A percentile compares a stretch with the other conserved stretches of the same genome.
These are phyloP conservation scores for Andrena minutula DNA, from an alignment of 2,888 invertebrate genomes.

Conservation along the genomic window DNA sequence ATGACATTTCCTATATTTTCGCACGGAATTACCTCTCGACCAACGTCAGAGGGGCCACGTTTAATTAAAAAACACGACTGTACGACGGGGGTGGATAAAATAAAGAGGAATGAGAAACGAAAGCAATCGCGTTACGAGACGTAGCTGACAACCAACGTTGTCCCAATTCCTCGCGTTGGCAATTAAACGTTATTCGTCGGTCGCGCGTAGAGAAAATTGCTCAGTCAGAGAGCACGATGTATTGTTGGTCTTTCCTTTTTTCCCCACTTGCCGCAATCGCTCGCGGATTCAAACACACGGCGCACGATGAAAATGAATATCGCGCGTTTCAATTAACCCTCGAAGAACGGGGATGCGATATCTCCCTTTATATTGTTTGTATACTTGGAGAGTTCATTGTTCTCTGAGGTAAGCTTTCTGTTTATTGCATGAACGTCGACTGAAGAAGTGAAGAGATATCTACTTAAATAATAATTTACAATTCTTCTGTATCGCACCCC, in stretches of 20 bases:
- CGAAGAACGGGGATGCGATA: conserved; percentile 1
- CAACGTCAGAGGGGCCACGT: conserved; percentile 43
- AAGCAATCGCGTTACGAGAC: conserved; percentile 72
- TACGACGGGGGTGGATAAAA: conserved; percentile 29
- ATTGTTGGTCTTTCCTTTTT: conserved; percentile 53
- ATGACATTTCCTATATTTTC: conserved; percentile 58
- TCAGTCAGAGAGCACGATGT: conserved; percentile 66
- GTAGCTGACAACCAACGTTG: conserved; percentile 60
- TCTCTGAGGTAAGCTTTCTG: background rate
- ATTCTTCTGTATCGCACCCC: too few species aligned
- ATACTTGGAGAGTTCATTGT: background rate
- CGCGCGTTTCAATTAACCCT: conserved; percentile 65
- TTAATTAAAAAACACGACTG: conserved; percentile 72
- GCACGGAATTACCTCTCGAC: conserved; percentile 51
- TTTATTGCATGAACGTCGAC: background rate
- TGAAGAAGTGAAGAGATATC: background rate
- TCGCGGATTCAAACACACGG: conserved; percentile 46
- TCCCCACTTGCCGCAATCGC: conserved; percentile 25
- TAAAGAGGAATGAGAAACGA: conserved; percentile 62
- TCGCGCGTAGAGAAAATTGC: conserved; percentile 70
- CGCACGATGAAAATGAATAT: conserved; percentile 65
- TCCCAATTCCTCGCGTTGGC: conserved; percentile 78
- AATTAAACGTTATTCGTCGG: conserved; percentile 77
- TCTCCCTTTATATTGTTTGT: background rate
- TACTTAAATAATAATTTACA: background rate